phyloP scores from a whole-genome alignment of 1,140 invertebrate species.

The Drosophila insularis region DNA sequence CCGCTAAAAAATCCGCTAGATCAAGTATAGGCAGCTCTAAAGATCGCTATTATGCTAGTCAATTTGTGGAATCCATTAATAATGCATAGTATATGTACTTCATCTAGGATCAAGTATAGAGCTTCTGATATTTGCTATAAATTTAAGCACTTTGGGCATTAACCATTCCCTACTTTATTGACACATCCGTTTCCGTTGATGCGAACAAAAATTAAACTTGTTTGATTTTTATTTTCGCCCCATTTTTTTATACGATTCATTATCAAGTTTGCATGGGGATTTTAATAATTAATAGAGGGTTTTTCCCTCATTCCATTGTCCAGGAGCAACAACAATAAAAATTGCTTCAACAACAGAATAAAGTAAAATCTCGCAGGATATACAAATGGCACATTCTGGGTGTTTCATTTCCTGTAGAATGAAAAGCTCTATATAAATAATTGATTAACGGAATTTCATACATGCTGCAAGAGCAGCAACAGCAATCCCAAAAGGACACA shows the following conservation, averaged over 20 bases:
- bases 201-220: background rate
- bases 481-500: background rate
- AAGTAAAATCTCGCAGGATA: slow-evolving; percentile 1
- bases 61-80: too few relatives aligned
- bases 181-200: background rate
- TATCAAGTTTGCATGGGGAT: background rate
- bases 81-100: too few relatives aligned
- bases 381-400: background rate
- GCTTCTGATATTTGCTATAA: too few relatives aligned
- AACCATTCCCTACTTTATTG: background rate
- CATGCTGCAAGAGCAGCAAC: background rate
- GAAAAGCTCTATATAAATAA: slow-evolving; percentile 3
- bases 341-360: background rate
- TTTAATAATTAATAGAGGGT: slow-evolving; percentile 7
- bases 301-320: background rate
- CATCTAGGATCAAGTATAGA: too few relatives aligned
- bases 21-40: background rate
- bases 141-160: background rate
- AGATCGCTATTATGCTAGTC: background rate
- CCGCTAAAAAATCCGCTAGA: background rate
- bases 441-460: background rate
- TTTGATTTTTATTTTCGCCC: background rate
- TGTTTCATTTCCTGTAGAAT: background rate
- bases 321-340: background rate
- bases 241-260: background rate